phyloP scores from a whole-genome alignment of 2,113 vertebrate species.

The Panurus biarmicus region DNA sequence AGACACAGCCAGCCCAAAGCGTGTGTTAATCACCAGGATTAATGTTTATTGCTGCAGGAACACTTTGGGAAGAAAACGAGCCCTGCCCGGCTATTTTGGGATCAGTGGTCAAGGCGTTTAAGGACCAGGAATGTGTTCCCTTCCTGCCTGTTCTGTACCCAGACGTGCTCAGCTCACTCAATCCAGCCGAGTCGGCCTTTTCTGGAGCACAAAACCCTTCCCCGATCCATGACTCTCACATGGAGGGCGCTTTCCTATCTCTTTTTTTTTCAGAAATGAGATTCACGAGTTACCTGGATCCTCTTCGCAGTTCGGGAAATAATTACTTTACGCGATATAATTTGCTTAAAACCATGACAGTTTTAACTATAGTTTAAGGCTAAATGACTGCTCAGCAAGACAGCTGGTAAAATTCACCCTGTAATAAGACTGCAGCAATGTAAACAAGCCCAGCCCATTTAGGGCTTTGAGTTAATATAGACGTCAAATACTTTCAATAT shows the following conservation, averaged over 20 bases:
- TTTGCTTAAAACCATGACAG: constrained; percentile 59
- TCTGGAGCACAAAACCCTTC: background rate
- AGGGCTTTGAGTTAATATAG: constrained; percentile 46
- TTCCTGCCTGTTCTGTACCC: background rate
- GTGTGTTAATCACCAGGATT: background rate
- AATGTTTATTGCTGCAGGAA: background rate
- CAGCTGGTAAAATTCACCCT: constrained; percentile 58
- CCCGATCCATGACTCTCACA: accelerated
- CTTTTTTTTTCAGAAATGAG: background rate
- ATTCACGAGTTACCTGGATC: constrained; percentile 29
- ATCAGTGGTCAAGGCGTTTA: background rate
- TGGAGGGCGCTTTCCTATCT: background rate
- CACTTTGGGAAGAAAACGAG: background rate
- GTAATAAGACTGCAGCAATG: constrained; percentile 29
- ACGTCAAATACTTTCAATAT: constrained; percentile 39
- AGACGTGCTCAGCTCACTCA: accelerated
- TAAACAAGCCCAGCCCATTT: constrained; percentile 22
- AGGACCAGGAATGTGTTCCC: background rate
- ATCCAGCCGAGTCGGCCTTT: accelerated
- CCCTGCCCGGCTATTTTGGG: background rate
- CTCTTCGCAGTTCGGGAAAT: constrained; percentile 24
- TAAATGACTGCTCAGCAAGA: constrained; percentile 42
- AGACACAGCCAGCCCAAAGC: no score
- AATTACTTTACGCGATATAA: constrained; percentile 47
- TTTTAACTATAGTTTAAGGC: constrained; percentile 51